phyloP scores from a whole-genome alignment of 2,797 vertebrate genomes.

The Lepilemur septentrionalis region DNA sequence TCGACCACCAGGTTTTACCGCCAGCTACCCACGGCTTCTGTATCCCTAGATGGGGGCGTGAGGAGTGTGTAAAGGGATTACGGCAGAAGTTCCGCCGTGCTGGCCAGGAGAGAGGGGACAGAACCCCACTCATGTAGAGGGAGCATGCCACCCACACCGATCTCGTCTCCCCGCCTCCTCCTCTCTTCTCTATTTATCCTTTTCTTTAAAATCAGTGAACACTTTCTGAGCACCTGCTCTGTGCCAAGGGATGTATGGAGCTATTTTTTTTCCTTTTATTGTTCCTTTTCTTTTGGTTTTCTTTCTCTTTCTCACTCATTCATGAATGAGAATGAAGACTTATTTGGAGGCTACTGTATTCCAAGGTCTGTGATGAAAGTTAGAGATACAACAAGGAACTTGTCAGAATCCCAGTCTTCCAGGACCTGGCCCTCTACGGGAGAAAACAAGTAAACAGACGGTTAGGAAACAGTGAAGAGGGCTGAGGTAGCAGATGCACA shows the following conservation, averaged over 20 bases:
- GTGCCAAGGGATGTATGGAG: background rate
- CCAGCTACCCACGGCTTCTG: background rate
- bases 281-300: background rate
- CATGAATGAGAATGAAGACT: background rate
- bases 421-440: background rate
- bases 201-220: background rate
- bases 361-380: background rate
- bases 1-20: background rate
- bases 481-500: background rate
- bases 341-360: background rate
- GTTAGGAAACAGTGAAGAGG: background rate
- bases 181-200: background rate
- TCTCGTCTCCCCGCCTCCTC: background rate
- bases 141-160: background rate
- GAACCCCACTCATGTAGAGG: background rate
- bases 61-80: background rate
- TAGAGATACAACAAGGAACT: background rate
- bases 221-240: background rate
- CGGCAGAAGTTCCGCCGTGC: background rate
- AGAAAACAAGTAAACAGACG: background rate
- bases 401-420: background rate
- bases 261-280: background rate
- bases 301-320: background rate
- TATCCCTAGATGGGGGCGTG: background rate
- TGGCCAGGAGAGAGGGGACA: background rate